Evolutionary conservation across 2,888 invertebrate genomes (phyloP).

Genomic region (Hydriomena furcata): DNA sequence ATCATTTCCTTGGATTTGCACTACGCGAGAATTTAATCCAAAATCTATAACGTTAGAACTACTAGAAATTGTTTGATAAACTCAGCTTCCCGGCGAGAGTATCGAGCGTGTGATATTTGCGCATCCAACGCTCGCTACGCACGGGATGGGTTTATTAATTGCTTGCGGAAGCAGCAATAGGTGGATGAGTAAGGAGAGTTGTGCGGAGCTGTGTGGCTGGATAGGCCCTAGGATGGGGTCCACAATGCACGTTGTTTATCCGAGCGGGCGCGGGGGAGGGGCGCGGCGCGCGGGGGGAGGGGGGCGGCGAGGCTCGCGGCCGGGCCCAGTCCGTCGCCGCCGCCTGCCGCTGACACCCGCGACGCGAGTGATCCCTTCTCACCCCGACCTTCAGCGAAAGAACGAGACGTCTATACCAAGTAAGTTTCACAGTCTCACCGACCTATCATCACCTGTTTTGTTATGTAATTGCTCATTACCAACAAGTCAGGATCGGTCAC

Average conservation of each 20-base stretch:
- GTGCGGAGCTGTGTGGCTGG: slow-evolving; percentile 53
- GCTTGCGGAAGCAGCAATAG: slow-evolving; percentile 38
- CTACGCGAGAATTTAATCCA: slow-evolving; percentile 65
- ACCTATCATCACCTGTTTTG: slow-evolving; percentile 30
- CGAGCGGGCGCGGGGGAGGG: slow-evolving; percentile 61
- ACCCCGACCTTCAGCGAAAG: slow-evolving; percentile 78
- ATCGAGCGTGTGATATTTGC: slow-evolving; percentile 31
- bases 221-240: slow-evolving; percentile 73
- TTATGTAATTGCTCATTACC: slow-evolving; percentile 31
- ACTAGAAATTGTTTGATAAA: slow-evolving; percentile 68
- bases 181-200: slow-evolving; percentile 25
- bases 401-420: slow-evolving; percentile 79
- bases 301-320: slow-evolving; percentile 69
- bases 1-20: slow-evolving; percentile 55
- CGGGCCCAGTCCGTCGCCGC: slow-evolving; percentile 75
- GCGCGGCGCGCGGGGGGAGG: slow-evolving; percentile 51
- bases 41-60: slow-evolving; percentile 75
- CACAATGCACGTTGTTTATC: slow-evolving; percentile 83
- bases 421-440: slow-evolving; percentile 47
- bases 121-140: slow-evolving; percentile 40
- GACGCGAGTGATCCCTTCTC: slow-evolving; percentile 66
- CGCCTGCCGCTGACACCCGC: slow-evolving; percentile 61
- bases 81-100: slow-evolving; percentile 45
- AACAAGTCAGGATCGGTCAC: slow-evolving; percentile 35
- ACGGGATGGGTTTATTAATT: not conserved